phyloP scores from a whole-genome alignment of 1,140 invertebrate genomes.

The Megalopta genalis region DNA sequence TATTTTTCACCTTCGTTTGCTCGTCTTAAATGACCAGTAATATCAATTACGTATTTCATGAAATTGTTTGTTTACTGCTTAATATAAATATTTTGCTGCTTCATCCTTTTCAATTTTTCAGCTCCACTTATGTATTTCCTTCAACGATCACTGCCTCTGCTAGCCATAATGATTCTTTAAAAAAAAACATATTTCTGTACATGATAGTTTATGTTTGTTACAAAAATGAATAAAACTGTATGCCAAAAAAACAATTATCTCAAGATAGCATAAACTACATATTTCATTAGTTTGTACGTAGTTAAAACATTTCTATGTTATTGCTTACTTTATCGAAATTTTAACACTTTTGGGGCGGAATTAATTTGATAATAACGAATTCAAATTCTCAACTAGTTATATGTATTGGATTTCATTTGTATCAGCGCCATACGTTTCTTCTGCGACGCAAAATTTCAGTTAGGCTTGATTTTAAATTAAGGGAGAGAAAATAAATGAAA shows the following conservation, averaged over 20 bases:
- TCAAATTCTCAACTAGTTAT: conserved; percentile 29
- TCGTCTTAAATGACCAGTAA: conserved; percentile 25
- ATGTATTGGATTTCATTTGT: conserved; percentile 37
- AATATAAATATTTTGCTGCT: conserved; percentile 34
- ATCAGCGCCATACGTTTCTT: conserved; percentile 21
- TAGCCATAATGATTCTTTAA: conserved; percentile 32
- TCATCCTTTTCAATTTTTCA: conserved; percentile 37
- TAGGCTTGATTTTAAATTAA: conserved; percentile 32
- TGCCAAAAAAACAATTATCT: conserved; percentile 34
- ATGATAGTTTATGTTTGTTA: conserved; percentile 7
- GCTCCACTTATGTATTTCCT: conserved; percentile 30
- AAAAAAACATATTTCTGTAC: conserved; percentile 10
- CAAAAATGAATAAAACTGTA: conserved; percentile 32
- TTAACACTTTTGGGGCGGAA: conserved; percentile 23
- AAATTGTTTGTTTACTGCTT: conserved; percentile 36
- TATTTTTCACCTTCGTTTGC: conserved; percentile 35
- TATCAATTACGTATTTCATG: conserved; percentile 33
- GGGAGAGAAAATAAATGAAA: conserved; percentile 29
- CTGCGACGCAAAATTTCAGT: conserved; percentile 7
- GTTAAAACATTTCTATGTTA: conserved; percentile 25
- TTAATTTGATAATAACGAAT: conserved; percentile 32
- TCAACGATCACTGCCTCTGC: conserved; percentile 27
- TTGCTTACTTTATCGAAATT: conserved; percentile 12
- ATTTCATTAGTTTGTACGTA: conserved; percentile 34
- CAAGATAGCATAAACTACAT: conserved; percentile 30